Conservation (phyloP, 2,888 invertebrate species). For the Neoascia interrupta region DNA sequence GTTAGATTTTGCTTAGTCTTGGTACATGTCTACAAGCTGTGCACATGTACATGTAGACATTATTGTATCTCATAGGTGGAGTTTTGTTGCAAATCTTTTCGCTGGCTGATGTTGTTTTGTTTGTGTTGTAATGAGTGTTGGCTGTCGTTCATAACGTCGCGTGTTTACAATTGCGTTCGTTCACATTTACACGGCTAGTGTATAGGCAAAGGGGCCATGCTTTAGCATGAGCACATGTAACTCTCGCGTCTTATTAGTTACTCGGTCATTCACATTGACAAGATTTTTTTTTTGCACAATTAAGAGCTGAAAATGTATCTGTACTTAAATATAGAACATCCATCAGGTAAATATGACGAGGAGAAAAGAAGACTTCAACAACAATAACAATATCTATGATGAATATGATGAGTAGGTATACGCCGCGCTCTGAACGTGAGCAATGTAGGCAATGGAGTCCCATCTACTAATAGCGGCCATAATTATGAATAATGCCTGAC, state of each 20-base stretch:
- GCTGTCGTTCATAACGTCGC: slow-evolving; percentile 54
- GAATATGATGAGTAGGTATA: slow-evolving; percentile 1
- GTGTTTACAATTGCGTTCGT: slow-evolving; percentile 69
- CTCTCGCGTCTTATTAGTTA: slow-evolving; percentile 61
- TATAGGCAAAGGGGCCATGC: too few relatives aligned
- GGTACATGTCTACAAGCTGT: too few relatives aligned
- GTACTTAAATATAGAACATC: slow-evolving; percentile 25
- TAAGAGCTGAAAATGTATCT: not conserved
- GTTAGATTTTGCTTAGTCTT: slow-evolving; percentile 35
- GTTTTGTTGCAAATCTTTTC: slow-evolving; percentile 32
- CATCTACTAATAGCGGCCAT: slow-evolving; percentile 43
- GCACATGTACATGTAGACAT: too few relatives aligned
- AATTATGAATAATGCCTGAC: slow-evolving; percentile 50
- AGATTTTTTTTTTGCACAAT: slow-evolving; percentile 15
- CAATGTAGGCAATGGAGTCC: slow-evolving; percentile 19
- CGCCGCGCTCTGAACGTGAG: too few relatives aligned
- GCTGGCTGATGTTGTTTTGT: not conserved
- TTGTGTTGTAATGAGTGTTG: slow-evolving; percentile 6
- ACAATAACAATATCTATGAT: slow-evolving; percentile 19
- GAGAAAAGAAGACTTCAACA: not conserved
- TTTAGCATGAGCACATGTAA: slow-evolving; percentile 52
- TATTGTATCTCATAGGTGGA: slow-evolving; percentile 50
- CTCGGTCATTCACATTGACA: slow-evolving; percentile 65
- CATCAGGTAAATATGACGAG: slow-evolving; percentile 50
- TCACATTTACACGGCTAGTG: slow-evolving; percentile 42